phyloP scores from a whole-genome alignment of 2,113 vertebrate species.

The Oryzias woworae region DNA sequence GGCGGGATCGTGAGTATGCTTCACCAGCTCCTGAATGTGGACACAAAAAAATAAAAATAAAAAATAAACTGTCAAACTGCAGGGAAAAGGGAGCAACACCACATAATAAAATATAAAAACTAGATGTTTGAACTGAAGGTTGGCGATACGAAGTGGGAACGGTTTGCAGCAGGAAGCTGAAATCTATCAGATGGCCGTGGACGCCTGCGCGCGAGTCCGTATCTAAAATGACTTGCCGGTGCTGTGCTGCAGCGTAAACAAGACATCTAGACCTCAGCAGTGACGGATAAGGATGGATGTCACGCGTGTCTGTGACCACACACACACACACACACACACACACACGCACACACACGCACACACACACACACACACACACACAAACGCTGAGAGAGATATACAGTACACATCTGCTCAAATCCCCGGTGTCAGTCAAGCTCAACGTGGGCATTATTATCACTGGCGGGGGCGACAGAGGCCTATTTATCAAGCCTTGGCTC shows the following conservation, averaged over 20 bases:
- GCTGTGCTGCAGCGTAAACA: conserved; percentile 65
- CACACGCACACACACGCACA: too few relatives aligned
- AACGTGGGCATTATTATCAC: conserved; percentile 77
- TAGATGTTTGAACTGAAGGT: conserved; percentile 10
- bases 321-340: too few relatives aligned
- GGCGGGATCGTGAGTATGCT: conserved; percentile 86
- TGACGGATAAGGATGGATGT: conserved; percentile 68
- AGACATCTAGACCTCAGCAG: conserved; percentile 68
- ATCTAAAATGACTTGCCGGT: conserved; percentile 69
- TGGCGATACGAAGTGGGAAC: too few relatives aligned
- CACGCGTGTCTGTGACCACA: conserved; percentile 55
- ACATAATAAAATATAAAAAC: conserved; percentile 35
- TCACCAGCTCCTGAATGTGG: conserved; percentile 86
- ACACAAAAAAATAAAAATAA: conserved; percentile 5
- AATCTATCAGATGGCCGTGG: conserved; percentile 51
- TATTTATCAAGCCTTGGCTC: conserved; percentile 64
- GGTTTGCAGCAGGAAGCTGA: conserved; percentile 1
- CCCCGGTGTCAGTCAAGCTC: conserved; percentile 73
- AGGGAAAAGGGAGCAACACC: neutral
- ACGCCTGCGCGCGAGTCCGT: conserved; percentile 14
- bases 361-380: conserved; percentile 27
- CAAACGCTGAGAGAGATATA: conserved; percentile 56
- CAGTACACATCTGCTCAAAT: conserved; percentile 66
- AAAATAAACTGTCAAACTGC: neutral
- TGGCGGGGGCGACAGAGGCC: conserved; percentile 58